Conservation (phyloP, 2,797 vertebrate genomes). For the Manis pentadactyla region DNA sequence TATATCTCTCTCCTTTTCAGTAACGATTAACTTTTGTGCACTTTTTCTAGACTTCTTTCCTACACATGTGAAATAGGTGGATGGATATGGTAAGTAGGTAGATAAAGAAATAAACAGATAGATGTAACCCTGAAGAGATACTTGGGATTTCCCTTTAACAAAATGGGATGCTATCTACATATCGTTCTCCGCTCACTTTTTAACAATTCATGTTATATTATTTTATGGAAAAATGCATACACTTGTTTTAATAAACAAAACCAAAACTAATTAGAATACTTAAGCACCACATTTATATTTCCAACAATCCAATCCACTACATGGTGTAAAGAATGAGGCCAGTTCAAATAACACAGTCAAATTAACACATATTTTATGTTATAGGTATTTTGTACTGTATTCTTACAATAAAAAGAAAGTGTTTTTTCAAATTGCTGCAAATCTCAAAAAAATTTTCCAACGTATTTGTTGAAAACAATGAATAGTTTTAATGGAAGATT, state of each 20-base stretch:
- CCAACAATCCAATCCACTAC: background rate
- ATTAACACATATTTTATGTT: too few species aligned
- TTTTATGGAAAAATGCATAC: background rate
- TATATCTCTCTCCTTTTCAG: background rate
- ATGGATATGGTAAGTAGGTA: background rate
- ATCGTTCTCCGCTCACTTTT: conserved; percentile 6
- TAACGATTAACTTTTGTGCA: background rate
- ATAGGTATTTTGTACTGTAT: too few species aligned
- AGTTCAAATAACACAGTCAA: background rate
- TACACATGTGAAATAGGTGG: background rate
- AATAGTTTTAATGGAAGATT: conserved; percentile 23
- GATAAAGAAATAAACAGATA: background rate
- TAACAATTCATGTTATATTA: background rate
- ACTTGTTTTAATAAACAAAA: background rate
- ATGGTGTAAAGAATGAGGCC: background rate
- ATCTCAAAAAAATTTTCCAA: too few species aligned
- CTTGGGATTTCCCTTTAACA: background rate
- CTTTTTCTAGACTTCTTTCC: conserved; percentile 13
- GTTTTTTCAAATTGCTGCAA: too few species aligned
- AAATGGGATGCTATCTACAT: background rate
- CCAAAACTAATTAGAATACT: background rate
- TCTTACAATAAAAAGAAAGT: too few species aligned
- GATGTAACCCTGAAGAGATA: background rate
- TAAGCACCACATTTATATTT: background rate
- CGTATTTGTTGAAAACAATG: background rate